Conservation (phyloP, 2,888 invertebrate species). For the Drosophila paranaensis region DNA sequence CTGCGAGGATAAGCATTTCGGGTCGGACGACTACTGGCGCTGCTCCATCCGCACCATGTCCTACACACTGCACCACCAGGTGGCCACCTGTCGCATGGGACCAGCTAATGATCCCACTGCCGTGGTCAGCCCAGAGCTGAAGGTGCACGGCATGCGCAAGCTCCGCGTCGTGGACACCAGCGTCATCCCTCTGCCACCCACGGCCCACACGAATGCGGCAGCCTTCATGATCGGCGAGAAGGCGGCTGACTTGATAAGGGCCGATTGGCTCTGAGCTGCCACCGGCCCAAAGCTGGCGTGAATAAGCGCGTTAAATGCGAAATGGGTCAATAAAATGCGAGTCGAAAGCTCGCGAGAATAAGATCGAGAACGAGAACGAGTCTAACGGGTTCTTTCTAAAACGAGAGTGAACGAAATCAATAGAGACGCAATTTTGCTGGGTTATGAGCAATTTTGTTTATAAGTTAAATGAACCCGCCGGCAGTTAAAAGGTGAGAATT, state of each 20-base stretch:
- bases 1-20: slow-evolving; percentile 86
- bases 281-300: background rate
- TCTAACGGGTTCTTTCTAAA: slow-evolving; percentile 42
- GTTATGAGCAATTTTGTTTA: background rate
- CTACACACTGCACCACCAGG: slow-evolving; percentile 88
- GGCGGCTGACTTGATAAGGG: slow-evolving; percentile 87
- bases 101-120: slow-evolving; percentile 87
- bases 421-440: slow-evolving; percentile 13
- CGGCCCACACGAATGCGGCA: slow-evolving; percentile 89
- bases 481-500: slow-evolving; percentile 39
- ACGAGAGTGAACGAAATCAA: slow-evolving; percentile 10
- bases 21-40: slow-evolving; percentile 89
- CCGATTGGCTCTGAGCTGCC: slow-evolving; percentile 52
- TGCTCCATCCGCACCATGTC: slow-evolving; percentile 88
- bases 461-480: slow-evolving; percentile 41
- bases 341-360: slow-evolving; percentile 33
- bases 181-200: slow-evolving; percentile 88
- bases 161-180: slow-evolving; percentile 90
- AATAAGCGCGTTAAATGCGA: slow-evolving; percentile 26
- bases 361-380: slow-evolving; percentile 37
- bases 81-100: slow-evolving; percentile 91
- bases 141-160: slow-evolving; percentile 87
- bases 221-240: slow-evolving; percentile 90
- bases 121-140: slow-evolving; percentile 88
- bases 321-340: slow-evolving; percentile 66